These are phyloP conservation scores for Sitobion miscanthi DNA, from an alignment of 1,140 invertebrate species.

Conservation along the genomic window DNA sequence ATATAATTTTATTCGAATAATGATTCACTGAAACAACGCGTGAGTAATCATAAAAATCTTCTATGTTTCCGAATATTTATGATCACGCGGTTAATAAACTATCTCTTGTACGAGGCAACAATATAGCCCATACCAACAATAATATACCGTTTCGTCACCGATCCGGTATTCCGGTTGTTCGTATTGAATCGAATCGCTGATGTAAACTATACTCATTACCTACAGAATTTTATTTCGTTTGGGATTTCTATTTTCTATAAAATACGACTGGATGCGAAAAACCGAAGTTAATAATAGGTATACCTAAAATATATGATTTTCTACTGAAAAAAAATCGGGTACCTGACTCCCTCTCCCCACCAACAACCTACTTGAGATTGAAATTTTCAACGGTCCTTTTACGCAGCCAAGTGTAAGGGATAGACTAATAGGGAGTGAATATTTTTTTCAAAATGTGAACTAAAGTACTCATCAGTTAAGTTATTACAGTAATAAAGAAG, in stretches of 20 bases:
- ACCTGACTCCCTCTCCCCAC: too few species aligned
- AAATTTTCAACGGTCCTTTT: too few species aligned
- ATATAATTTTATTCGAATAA: neutral
- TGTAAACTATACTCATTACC: neutral
- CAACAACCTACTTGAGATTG: too few species aligned
- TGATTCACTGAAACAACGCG: neutral
- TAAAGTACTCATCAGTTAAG: neutral
- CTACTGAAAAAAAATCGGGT: neutral
- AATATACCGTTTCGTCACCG: neutral
- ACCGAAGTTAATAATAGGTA: neutral
- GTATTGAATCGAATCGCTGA: neutral
- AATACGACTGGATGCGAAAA: neutral
- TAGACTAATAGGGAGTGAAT: too few species aligned
- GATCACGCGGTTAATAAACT: neutral
- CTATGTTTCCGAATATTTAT: neutral
- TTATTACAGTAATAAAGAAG: neutral
- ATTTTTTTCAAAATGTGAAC: too few species aligned
- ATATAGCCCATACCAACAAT: neutral
- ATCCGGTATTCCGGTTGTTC: neutral
- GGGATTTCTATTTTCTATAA: neutral
- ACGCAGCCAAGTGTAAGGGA: too few species aligned
- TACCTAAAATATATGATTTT: neutral
- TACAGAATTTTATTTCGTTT: neutral
- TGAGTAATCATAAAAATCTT: neutral
- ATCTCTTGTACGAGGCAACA: neutral